Evolutionary conservation across 2,113 vertebrate species (phyloP), one percentile per base, ranked within the genome.

Genomic region (Deroptyus accipitrinus): DNA sequence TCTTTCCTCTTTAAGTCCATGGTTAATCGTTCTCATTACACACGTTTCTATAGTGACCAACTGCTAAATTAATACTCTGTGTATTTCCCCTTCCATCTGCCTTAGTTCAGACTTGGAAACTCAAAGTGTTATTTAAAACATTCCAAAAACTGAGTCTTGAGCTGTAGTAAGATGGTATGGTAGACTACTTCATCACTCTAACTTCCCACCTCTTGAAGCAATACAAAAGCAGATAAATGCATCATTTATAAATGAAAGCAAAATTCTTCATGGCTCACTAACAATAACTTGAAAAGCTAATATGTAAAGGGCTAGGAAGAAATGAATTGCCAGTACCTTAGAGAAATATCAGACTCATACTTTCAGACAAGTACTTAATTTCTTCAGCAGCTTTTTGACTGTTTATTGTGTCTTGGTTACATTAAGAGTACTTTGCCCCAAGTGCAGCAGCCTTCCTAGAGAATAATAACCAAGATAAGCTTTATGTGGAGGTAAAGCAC

Each of bases 31-130:
- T 88, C 27, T 70, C 76, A 51, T 92, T 77, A 77, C 31, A 77
- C 30, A 62, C 0, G 11, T 96, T 95, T 95, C 92, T 92, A 81
- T 49, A 92, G 69, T 73, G 92, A 95, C 83, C 88, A 78, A 12
- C 52, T 66, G 80, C 69, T 73, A 62, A 41, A 85, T 3, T 44
- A 80, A 84, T 64, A 87, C 24, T n/a, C 44, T 12, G 16, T 67
- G 2, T 17, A 74, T 79, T 88, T 85, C 28, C 23, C 37, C 72
- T 68, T 90, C 61, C 39, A 86, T 73, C 30, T 73, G 61, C 66
- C 39, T 64, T 44, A 57, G 37, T 79, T 94, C 19, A 55, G 62
- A 73, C 57, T 62, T 49, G 49, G 37, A 86, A 93, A 80, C 46
- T 76, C 63, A 67, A 57, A 88, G 81, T 22, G 17, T 78, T 61